Conservation (phyloP, 2,797 vertebrate genomes). For the Numenius phaeopus region DNA sequence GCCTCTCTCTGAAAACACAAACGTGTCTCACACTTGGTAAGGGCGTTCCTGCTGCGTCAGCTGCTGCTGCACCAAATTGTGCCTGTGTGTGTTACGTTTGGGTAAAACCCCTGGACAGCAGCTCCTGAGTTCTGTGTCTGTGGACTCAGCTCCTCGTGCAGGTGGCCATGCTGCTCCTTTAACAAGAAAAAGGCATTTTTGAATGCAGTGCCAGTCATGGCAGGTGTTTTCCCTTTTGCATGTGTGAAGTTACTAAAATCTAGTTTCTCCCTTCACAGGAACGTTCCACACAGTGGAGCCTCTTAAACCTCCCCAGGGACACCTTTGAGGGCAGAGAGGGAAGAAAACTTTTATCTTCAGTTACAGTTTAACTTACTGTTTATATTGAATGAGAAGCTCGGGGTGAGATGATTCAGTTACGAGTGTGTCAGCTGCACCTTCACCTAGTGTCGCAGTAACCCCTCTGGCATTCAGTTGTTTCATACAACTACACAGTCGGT, state of each 20-base stretch:
- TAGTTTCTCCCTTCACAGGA: not conserved
- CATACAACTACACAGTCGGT: fast-evolving
- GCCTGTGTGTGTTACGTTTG: too few species aligned
- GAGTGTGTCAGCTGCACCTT: not conserved
- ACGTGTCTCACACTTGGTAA: fast-evolving
- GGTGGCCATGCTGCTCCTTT: not conserved
- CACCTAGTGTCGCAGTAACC: fast-evolving
- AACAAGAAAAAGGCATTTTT: not conserved
- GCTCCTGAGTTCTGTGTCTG: fast-evolving
- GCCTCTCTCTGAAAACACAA: not conserved
- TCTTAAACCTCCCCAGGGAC: fast-evolving
- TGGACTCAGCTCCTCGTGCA: not conserved
- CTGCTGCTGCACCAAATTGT: not conserved
- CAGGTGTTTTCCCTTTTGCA: not conserved
- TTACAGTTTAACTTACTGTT: not conserved
- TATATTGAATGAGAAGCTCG: not conserved
- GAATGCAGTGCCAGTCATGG: fast-evolving
- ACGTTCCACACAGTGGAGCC: fast-evolving
- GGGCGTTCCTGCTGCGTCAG: fast-evolving
- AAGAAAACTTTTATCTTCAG: not conserved
- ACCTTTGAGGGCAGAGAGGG: not conserved
- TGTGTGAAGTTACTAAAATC: not conserved
- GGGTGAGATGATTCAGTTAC: not conserved
- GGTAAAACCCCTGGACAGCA: not conserved
- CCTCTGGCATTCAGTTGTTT: too few species aligned